phyloP scores from a whole-genome alignment of 2,888 invertebrate genomes.

The Sinelater perroti region DNA sequence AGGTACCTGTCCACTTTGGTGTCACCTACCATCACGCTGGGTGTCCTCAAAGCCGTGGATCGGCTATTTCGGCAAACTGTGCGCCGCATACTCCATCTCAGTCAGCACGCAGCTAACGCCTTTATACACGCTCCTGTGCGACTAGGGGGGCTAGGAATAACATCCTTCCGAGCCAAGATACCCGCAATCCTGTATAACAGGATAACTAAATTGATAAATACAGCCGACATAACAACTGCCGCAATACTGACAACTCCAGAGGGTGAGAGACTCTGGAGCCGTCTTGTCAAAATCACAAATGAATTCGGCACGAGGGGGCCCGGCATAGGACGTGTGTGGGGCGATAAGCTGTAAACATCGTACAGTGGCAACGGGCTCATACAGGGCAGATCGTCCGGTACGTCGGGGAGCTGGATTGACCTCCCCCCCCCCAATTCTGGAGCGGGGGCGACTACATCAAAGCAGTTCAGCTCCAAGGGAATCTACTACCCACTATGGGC shows the following conservation, averaged over 20 bases:
- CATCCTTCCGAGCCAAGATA: conserved; percentile 7
- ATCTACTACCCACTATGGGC: conserved; percentile 47
- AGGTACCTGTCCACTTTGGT: conserved; percentile 6
- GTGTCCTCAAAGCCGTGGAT: conserved; percentile 17
- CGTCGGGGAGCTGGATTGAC: conserved; percentile 35
- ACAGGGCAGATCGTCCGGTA: no score
- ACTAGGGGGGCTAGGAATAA: conserved; percentile 37
- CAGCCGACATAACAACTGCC: conserved; percentile 10
- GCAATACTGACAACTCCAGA: conserved; percentile 15
- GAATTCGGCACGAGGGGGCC: not conserved
- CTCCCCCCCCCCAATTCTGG: conserved; percentile 45
- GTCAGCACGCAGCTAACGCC: conserved; percentile 54
- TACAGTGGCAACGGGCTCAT: conserved; percentile 38
- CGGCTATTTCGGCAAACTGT: conserved; percentile 28
- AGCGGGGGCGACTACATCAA: conserved; percentile 43
- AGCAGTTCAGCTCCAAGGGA: conserved; percentile 46
- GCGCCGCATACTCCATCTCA: conserved; percentile 61
- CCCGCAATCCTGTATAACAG: conserved; percentile 16
- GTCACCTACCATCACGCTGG: conserved; percentile 22
- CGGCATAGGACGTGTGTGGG: conserved; percentile 11
- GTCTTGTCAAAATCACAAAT: conserved; percentile 5
- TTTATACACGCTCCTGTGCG: conserved; percentile 42
- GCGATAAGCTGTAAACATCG: conserved; percentile 18
- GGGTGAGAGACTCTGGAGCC: not conserved
- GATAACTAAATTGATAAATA: conserved; percentile 3